phyloP scores from a whole-genome alignment of 2,888 invertebrate species.

The Tenthredo notha region DNA sequence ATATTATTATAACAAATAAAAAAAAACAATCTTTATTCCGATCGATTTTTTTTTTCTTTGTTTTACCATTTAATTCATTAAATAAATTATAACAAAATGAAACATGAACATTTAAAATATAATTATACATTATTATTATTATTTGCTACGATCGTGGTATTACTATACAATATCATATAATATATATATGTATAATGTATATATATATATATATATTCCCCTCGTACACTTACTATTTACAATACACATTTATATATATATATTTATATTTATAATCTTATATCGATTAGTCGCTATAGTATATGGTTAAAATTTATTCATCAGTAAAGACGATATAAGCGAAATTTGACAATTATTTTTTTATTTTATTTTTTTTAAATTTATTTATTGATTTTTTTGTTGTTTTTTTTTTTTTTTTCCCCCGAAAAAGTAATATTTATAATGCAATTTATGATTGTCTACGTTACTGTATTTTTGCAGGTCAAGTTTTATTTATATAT shows the following conservation, averaged over 20 bases:
- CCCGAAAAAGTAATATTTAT: background rate
- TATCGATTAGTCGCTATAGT: conserved; percentile 19
- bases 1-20: conserved; percentile 31
- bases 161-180: conserved; percentile 17
- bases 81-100: conserved; percentile 64
- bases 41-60: conserved; percentile 59
- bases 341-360: conserved; percentile 28
- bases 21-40: conserved; percentile 68
- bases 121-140: conserved; percentile 57
- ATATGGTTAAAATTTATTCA: background rate
- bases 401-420: background rate
- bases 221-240: conserved; percentile 68
- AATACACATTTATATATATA: conserved; percentile 61
- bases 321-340: conserved; percentile 13
- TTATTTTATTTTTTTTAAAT: background rate
- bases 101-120: conserved; percentile 68
- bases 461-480: background rate
- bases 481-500: background rate
- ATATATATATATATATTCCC: conserved; percentile 1
- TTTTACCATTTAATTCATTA: background rate
- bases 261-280: background rate
- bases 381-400: too few species aligned
- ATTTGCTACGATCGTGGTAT: conserved; percentile 8
- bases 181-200: conserved; percentile 61
- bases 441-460: conserved; percentile 47